Base-by-base conservation (phyloP, 2,797 vertebrate species). In the Calcarius lapponicus region DNA sequence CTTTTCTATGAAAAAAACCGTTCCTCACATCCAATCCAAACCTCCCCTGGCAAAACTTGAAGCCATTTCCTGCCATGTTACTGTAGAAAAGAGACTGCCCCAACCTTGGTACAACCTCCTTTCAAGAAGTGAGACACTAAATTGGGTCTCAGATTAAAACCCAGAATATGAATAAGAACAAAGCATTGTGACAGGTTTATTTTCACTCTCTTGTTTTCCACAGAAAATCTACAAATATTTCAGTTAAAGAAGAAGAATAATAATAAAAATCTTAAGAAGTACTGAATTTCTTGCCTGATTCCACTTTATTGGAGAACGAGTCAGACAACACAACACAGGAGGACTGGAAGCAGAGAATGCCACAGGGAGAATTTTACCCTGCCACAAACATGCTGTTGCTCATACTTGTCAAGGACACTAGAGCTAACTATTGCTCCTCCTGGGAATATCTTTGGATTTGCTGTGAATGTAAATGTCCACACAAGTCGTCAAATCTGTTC, bases 371-470 rank as follows among this genome's bases (percentile, higher is more conserved):
- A 86, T 83, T 92, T 65, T 67, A 56, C n/a, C 29, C 53, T 79
- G 71, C 50, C 64, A 85, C 34, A 76, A 83, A 83, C 57, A 67
- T 31, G 34, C 6, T 88, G 74, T 67, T 93, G 57, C 57, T 95
- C 16, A 9, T 73, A 80, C 51, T 91, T 95, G 80, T 90, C 86
- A 91, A 92, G 82, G 86, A 93, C 80, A 69, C 67, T n/a, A 28
- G 61, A 79, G 62, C 78, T 88, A 92, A 92, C 62, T 64, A 45
- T 43, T 72, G 43, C 7, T 93, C 13, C 90, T 88, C 36, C 54
- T 83, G 85, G 65, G 82, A 91, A 79, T 74, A 74, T 54, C n/a
- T 51, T 48, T n/a, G 54, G 75, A 92, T 73, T 80, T 85, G 71
- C 69, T 60, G 48, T 67, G 75, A 95, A 92, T 90, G 12, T 79